phyloP scores from a whole-genome alignment of 2,113 vertebrate species.

The Tachysurus vachellii region DNA sequence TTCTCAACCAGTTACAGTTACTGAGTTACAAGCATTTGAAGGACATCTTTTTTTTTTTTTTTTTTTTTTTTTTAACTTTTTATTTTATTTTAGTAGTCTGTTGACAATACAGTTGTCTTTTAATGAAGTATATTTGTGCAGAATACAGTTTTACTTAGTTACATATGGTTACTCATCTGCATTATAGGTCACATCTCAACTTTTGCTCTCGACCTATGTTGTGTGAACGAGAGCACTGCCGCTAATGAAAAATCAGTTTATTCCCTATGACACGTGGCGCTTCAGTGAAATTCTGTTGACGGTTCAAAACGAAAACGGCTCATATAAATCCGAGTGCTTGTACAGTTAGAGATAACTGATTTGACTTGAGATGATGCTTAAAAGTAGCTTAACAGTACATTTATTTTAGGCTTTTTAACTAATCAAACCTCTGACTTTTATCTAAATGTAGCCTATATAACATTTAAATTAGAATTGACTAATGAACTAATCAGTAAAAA shows the following conservation, averaged over 20 bases:
- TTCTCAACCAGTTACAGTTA: conserved; percentile 8
- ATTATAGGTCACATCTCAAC: conserved; percentile 7
- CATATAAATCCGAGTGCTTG: neutral
- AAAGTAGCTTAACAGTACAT: conserved; percentile 23
- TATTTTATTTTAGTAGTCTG: neutral
- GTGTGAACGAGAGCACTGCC: neutral
- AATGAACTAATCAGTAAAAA: neutral
- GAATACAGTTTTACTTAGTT: conserved; percentile 17
- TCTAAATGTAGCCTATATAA: conserved; percentile 18
- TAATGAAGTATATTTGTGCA: conserved; percentile 23
- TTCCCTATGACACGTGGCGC: neutral
- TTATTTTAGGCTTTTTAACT: neutral
- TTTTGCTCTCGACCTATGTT: conserved; percentile 4
- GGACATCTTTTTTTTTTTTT: neutral
- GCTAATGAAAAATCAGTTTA: neutral
- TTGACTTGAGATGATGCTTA: neutral
- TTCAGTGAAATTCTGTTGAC: neutral
- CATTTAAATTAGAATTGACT: conserved; percentile 12
- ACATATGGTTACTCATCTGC: neutral
- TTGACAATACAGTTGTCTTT: conserved; percentile 10
- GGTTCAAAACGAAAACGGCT: neutral
- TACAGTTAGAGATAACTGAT: neutral
- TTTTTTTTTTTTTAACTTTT: too few relatives aligned
- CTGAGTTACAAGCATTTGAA: conserved; percentile 17
- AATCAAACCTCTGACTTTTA: neutral